Evolutionary conservation across 92 coral and sea anemone genomes (phyloP), one percentile per base, ranked within the genome.

Genomic region (Porites cylindrica): DNA sequence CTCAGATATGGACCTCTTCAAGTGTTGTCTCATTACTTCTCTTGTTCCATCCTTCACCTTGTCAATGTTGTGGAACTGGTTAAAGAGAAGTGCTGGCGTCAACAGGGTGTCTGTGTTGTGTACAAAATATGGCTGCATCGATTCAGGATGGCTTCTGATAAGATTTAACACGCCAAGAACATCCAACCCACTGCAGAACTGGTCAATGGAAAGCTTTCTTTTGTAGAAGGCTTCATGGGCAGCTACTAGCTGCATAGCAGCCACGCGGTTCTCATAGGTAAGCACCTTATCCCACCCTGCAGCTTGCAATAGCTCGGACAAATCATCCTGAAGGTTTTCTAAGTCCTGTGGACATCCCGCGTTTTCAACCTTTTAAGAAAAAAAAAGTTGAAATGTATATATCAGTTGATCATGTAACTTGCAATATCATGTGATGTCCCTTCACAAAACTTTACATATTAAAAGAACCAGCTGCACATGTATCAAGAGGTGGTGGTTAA

Each of bases 191-290:
- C 13, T 72, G 77, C 77, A 72, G 77, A 72, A 72, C 77, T 72
- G 77, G 77, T 72, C 77, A 72, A 72, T 72, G 59, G 77, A 72
- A 47, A 72, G 77, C 77, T 72, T 72, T 72, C 77, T 47, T 52
- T 72, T 72, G 77, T 72, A 72, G 60, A 72, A 72, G 60, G 77
- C 77, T 72, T 72, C 77, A 72, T 72, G 77, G 54, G 77, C 77
- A 43, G 60, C 77, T 26, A 72, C 24, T 26, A 72, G 60, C 60
- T 72, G 77, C 77, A 72, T 72, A 52, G 77, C 77, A 72, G 77
- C 60, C 60, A 52, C 77, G 12, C 77, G 54, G 53, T 72, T 72
- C 56, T 72, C 77, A 72, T 43, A 72, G 54, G 59, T 72, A 72
- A 72, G 77, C 56, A 72, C 56, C 77, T 72, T 72, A 52, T 72